Percentiles rank a stretch among this genome's conserved stretches.
phyloP scores from a whole-genome alignment of 2,888 invertebrate species.

The Mellilla xanthometata region DNA sequence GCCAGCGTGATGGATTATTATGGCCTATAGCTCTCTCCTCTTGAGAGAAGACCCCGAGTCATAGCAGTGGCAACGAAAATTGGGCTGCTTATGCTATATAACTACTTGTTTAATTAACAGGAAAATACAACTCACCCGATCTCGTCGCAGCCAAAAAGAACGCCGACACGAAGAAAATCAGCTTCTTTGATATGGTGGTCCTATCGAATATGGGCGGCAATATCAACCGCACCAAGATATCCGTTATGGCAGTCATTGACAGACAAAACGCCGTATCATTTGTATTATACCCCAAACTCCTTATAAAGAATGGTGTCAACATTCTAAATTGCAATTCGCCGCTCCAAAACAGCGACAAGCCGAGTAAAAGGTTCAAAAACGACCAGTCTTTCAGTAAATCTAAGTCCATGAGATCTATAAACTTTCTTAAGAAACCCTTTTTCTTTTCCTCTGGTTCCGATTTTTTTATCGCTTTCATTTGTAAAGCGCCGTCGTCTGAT shows the following conservation, averaged over 20 bases:
- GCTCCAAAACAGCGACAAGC: conserved; percentile 88
- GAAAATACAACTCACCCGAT: conserved; percentile 82
- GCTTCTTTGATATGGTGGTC: conserved; percentile 85
- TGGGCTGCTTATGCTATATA: too few species aligned
- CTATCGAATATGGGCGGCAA: conserved; percentile 89
- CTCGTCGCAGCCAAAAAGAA: conserved; percentile 87
- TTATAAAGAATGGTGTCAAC: conserved; percentile 87
- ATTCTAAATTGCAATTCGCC: conserved; percentile 90
- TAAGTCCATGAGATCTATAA: conserved; percentile 87
- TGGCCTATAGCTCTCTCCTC: too few species aligned
- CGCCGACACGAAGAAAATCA: conserved; percentile 87
- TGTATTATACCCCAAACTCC: conserved; percentile 84
- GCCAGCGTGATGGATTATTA: too few species aligned
- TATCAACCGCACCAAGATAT: conserved; percentile 87
- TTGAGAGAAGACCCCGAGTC: too few species aligned
- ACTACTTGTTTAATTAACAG: too few species aligned
- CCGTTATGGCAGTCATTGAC: conserved; percentile 88
- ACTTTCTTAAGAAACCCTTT: conserved; percentile 76
- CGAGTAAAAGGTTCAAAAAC: conserved; percentile 88
- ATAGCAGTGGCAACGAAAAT: too few species aligned
- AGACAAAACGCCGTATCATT: conserved; percentile 88
- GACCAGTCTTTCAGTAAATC: conserved; percentile 88
- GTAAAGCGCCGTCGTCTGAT: conserved; percentile 70
- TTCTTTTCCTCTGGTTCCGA: conserved; percentile 54
- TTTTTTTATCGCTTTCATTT: conserved; percentile 75